A percentile compares a stretch with the other conserved stretches of the same genome.
These are phyloP conservation scores for Cyaniris semiargus DNA, from an alignment of 2,888 invertebrate genomes.

Conservation along the genomic window DNA sequence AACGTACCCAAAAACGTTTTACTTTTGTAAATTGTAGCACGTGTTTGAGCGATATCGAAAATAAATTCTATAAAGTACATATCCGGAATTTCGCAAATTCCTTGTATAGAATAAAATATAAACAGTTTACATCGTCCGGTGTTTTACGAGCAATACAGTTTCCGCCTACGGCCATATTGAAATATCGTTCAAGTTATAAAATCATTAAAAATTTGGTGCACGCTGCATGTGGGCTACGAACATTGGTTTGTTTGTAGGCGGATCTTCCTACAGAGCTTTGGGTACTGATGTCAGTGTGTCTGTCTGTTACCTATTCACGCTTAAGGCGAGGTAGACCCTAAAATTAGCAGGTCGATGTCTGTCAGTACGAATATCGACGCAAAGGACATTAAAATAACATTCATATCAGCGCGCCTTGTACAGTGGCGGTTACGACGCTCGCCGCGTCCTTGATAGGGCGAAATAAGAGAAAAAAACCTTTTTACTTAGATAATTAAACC, in stretches of 20 bases:
- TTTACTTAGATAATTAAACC: too few relatives aligned
- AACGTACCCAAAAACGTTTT: not conserved
- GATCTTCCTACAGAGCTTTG: not conserved
- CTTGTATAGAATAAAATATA: slow-evolving; percentile 24
- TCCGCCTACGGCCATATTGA: slow-evolving; percentile 12
- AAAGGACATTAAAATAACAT: too few relatives aligned
- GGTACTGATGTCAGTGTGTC: not conserved
- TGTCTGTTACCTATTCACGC: too few relatives aligned
- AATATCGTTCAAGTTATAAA: slow-evolving; percentile 17
- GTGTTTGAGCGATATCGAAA: not conserved
- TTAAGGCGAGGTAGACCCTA: too few relatives aligned
- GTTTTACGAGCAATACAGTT: slow-evolving; percentile 10
- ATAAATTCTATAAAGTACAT: not conserved
- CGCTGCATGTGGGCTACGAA: not conserved
- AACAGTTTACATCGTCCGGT: slow-evolving; percentile 23
- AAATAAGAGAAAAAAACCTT: too few relatives aligned
- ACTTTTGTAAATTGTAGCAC: not conserved
- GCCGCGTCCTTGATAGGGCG: too few relatives aligned
- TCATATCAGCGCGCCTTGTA: too few relatives aligned
- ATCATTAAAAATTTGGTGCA: slow-evolving; percentile 11
- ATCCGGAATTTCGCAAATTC: slow-evolving; percentile 26
- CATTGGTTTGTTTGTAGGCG: not conserved
- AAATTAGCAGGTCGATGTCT: too few relatives aligned
- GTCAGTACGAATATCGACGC: too few relatives aligned
- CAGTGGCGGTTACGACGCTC: too few relatives aligned